Conservation (phyloP, 2,113 vertebrate species). For the Hippocampus comes region DNA sequence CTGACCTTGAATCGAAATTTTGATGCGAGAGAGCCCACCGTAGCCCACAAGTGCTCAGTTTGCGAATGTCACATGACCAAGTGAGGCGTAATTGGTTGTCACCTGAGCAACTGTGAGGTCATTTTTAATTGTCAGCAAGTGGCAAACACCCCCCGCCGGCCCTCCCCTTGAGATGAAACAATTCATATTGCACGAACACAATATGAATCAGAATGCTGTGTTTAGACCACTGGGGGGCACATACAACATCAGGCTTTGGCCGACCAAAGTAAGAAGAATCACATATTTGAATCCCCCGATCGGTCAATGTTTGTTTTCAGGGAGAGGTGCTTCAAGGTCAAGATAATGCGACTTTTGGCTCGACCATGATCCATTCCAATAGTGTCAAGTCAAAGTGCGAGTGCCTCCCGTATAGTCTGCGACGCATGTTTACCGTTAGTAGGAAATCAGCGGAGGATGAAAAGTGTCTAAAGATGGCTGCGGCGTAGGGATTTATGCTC, state of each 20-base stretch:
- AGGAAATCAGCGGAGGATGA: not conserved
- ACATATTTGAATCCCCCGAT: not conserved
- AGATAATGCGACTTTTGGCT: not conserved
- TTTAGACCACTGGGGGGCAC: no score
- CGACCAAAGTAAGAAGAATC: not conserved
- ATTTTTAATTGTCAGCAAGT: no score
- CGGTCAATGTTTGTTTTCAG: not conserved
- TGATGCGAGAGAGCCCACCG: no score
- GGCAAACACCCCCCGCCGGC: no score
- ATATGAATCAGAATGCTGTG: no score
- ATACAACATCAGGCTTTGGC: not conserved
- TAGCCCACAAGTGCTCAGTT: no score
- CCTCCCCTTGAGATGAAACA: no score
- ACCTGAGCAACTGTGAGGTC: no score
- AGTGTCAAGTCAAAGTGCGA: not conserved
- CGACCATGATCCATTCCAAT: not conserved
- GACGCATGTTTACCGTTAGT: not conserved
- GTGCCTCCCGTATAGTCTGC: not conserved
- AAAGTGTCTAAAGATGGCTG: conserved; percentile 15
- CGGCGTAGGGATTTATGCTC: conserved; percentile 12
- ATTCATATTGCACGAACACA: no score
- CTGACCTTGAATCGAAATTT: no score
- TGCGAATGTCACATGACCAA: no score
- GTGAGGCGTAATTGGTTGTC: no score
- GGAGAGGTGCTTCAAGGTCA: not conserved